phyloP scores from a whole-genome alignment of 2,888 invertebrate species.

The Tenthredo mesomela region DNA sequence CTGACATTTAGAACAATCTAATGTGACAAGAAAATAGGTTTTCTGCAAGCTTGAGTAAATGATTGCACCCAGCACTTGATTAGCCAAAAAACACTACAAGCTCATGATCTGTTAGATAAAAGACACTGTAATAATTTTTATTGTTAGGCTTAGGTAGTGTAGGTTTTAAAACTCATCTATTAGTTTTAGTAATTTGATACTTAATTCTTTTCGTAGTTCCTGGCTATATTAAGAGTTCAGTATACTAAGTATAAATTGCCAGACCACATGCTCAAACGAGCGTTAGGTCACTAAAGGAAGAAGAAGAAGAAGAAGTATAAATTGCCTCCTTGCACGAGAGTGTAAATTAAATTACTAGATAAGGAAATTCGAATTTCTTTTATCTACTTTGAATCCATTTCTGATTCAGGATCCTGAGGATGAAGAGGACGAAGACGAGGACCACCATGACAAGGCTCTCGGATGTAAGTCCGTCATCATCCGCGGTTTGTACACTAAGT shows the following conservation, averaged over 20 bases:
- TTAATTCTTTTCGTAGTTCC: constrained; percentile 57
- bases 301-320: too few relatives aligned
- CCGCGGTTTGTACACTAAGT: constrained; percentile 71
- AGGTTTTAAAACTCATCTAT: too few relatives aligned
- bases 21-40: too few relatives aligned
- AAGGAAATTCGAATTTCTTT: neutral
- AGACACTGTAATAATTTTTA: too few relatives aligned
- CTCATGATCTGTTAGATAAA: too few relatives aligned
- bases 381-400: constrained; percentile 54
- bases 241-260: neutral
- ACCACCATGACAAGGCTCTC: constrained; percentile 76
- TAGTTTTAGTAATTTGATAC: constrained; percentile 55
- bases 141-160: too few relatives aligned
- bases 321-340: neutral
- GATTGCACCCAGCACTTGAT: too few relatives aligned
- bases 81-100: too few relatives aligned
- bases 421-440: constrained; percentile 88
- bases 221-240: constrained; percentile 18
- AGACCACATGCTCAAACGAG: too few relatives aligned
- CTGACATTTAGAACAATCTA: too few relatives aligned
- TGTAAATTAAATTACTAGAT: neutral
- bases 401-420: constrained; percentile 82
- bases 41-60: too few relatives aligned
- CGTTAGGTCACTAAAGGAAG: too few relatives aligned
- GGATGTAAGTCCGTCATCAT: constrained; percentile 75